Conservation (phyloP, 2,113 vertebrate genomes). For the Bubo scandiacus region DNA sequence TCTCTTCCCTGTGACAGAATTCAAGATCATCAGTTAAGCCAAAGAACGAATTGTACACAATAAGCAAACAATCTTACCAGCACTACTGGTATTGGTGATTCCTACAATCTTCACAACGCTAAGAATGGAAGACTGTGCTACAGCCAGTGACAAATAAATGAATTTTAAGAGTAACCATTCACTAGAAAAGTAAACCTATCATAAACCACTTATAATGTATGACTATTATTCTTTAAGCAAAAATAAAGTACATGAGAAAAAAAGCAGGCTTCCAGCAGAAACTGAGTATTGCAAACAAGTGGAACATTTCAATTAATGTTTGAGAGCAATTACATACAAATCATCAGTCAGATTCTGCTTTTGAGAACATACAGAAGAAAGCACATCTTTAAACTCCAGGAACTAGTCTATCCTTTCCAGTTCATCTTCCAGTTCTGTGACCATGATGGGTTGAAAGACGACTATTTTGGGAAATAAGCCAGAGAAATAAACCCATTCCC, state of each 20-base stretch:
- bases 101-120: not conserved
- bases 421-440: not conserved
- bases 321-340: not conserved
- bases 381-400: not conserved
- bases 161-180: not conserved
- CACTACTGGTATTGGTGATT: not conserved
- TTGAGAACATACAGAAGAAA: not conserved
- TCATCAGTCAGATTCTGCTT: not conserved
- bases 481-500: not conserved
- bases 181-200: not conserved
- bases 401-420: not conserved
- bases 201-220: not conserved
- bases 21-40: not conserved
- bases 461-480: not conserved
- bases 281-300: not conserved
- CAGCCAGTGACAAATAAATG: not conserved
- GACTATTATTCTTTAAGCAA: not conserved
- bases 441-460: not conserved
- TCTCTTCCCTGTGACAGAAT: not conserved
- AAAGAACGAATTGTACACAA: not conserved
- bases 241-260: not conserved
- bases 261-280: not conserved
- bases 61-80: not conserved
- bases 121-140: not conserved
- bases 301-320: not conserved